Evolutionary conservation across 2,797 vertebrate species (phyloP).

Genomic region (Melanotaenia pygmaea): DNA sequence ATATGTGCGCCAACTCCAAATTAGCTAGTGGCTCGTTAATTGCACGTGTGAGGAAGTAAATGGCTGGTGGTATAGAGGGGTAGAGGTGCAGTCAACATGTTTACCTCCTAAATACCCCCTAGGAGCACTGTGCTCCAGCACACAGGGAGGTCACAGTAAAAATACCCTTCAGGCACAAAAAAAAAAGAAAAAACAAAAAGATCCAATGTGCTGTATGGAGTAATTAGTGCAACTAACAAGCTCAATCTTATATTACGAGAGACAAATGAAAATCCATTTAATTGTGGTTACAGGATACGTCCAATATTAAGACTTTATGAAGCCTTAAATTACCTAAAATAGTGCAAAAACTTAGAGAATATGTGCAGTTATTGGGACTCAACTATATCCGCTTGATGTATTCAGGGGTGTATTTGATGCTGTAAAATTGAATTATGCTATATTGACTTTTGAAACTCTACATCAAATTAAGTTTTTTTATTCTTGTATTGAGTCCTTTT

Average conservation of each 20-base stretch:
- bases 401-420: constrained; percentile 5
- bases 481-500: constrained; percentile 45
- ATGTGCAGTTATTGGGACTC: background rate
- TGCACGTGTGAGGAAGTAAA: constrained; percentile 79
- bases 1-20: constrained; percentile 80
- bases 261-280: constrained; percentile 40
- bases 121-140: constrained; percentile 71
- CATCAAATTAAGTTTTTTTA: constrained; percentile 51
- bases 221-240: constrained; percentile 78
- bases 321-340: constrained; percentile 6
- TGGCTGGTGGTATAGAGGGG: constrained; percentile 61
- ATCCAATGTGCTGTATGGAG: constrained; percentile 71
- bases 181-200: constrained; percentile 24
- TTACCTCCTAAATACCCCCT: constrained; percentile 79
- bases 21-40: constrained; percentile 81
- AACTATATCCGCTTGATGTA: background rate
- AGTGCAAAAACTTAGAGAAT: background rate
- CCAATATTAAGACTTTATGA: background rate
- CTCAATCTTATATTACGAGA: constrained; percentile 62
- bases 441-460: constrained; percentile 51
- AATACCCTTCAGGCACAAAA: constrained; percentile 60
- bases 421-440: constrained; percentile 30
- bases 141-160: constrained; percentile 71
- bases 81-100: constrained; percentile 78
- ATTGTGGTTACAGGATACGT: constrained; percentile 19